phyloP scores from a whole-genome alignment of 2,113 vertebrate species.

The Callaeas wilsoni region DNA sequence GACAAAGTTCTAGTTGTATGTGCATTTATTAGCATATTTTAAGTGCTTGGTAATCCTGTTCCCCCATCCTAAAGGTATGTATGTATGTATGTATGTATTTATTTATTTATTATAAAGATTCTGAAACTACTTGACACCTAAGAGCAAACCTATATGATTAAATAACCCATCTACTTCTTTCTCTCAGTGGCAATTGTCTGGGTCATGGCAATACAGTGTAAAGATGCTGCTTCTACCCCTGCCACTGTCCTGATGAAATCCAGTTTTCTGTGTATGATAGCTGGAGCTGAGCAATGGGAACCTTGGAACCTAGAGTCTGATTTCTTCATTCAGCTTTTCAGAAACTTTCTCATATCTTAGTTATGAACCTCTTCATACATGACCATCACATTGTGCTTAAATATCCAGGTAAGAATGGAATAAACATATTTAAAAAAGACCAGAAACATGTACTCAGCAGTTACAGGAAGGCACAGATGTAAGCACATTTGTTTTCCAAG shows the following conservation, averaged over 20 bases:
- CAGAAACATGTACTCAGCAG: not conserved
- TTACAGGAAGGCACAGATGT: not conserved
- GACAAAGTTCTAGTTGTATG: not conserved
- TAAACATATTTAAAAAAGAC: not conserved
- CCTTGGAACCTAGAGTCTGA: not conserved
- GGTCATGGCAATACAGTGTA: not conserved
- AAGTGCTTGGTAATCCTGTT: not conserved
- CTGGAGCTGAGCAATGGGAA: not conserved
- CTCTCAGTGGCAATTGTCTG: not conserved
- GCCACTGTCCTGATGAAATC: not conserved
- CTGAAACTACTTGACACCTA: not conserved
- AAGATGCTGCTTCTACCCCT: not conserved
- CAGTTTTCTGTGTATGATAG: fast-evolving
- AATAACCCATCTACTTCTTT: not conserved
- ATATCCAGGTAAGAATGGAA: not conserved
- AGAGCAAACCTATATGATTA: not conserved
- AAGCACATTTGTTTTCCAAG: not conserved
- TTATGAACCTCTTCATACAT: not conserved
- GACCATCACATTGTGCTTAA: not conserved
- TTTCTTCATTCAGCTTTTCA: not conserved
- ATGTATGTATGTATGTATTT: not conserved
- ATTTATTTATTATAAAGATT: not conserved
- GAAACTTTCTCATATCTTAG: not conserved
- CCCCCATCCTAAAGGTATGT: not conserved
- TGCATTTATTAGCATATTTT: not conserved